Evolutionary conservation across 2,113 vertebrate genomes (phyloP).

Genomic region (Myocastor coypus): DNA sequence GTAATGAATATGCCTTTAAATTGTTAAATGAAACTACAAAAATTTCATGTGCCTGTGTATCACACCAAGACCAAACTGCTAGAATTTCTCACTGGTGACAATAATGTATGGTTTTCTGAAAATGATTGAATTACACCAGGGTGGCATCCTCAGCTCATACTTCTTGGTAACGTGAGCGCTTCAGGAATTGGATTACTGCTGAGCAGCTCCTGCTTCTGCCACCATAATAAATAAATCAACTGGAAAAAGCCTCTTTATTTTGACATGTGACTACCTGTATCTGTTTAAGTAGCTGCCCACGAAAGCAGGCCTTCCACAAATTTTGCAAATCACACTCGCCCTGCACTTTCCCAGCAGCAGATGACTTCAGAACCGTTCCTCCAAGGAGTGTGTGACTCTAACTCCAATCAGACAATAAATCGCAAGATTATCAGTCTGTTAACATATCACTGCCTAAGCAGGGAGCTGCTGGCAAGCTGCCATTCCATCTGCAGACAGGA

Average conservation of each 20-base stretch:
- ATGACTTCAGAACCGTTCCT: conserved; percentile 25
- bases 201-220: background rate
- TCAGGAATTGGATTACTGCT: background rate
- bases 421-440: conserved; percentile 5
- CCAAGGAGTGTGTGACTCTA: conserved; percentile 21
- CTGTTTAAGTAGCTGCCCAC: background rate
- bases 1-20: background rate
- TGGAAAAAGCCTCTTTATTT: background rate
- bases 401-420: background rate
- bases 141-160: background rate
- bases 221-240: background rate
- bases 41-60: background rate
- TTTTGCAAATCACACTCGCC: background rate
- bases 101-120: background rate
- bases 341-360: background rate
- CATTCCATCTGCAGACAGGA: background rate
- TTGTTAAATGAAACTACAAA: background rate
- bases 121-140: background rate
- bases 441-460: background rate
- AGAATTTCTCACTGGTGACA: background rate
- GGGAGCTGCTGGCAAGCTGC: background rate
- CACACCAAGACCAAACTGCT: background rate
- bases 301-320: background rate
- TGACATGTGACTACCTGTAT: background rate
- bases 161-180: background rate